These are phyloP conservation scores for Oegoconia quadripuncta DNA, from an alignment of 2,888 invertebrate genomes.

Conservation along the genomic window DNA sequence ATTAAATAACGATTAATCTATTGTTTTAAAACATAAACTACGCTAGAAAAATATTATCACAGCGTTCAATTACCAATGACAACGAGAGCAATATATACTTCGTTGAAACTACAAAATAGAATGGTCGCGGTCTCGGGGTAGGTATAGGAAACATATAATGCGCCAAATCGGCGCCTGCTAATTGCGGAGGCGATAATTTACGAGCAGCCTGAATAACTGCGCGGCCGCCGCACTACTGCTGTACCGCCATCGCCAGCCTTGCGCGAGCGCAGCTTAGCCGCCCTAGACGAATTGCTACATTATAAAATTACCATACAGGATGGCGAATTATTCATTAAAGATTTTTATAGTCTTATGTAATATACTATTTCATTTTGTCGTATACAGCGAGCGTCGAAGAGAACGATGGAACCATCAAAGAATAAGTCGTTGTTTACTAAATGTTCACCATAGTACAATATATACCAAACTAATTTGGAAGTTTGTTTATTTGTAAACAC, in stretches of 20 bases:
- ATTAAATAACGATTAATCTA: too few relatives aligned
- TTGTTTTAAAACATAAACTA: neutral
- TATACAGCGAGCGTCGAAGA: too few relatives aligned
- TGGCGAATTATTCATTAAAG: neutral
- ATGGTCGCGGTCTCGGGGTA: conserved; percentile 18
- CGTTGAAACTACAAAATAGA: neutral
- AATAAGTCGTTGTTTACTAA: too few relatives aligned
- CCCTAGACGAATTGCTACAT: conserved; percentile 37
- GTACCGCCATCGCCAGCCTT: conserved; percentile 38
- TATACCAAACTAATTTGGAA: too few relatives aligned
- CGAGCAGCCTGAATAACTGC: conserved; percentile 53
- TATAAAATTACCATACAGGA: conserved; percentile 16
- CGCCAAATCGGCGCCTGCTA: conserved; percentile 72
- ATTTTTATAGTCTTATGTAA: too few relatives aligned
- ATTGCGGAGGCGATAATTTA: conserved; percentile 71
- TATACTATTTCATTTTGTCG: too few relatives aligned
- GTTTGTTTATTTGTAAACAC: too few relatives aligned
- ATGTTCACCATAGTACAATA: too few relatives aligned
- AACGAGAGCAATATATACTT: neutral
- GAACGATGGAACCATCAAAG: too few relatives aligned
- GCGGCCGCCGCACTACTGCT: conserved; percentile 28
- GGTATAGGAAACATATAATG: conserved; percentile 47
- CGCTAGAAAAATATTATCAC: neutral
- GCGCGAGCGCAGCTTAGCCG: conserved; percentile 38
- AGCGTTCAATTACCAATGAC: neutral